Conservation (phyloP, 2,113 vertebrate species). For the Anhinga rufa region DNA sequence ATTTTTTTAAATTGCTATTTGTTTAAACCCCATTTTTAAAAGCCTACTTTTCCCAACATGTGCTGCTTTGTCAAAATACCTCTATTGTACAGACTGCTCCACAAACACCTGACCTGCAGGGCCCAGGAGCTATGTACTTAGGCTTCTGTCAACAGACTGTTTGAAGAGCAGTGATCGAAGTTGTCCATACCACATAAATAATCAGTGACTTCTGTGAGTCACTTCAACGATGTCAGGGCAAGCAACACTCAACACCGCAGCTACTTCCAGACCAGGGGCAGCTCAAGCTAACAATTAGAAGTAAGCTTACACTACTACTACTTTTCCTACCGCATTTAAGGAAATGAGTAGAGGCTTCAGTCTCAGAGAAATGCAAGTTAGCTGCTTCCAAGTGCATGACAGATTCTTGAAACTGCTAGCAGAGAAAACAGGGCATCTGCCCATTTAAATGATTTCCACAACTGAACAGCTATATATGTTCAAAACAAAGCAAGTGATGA, state of each 20-base stretch:
- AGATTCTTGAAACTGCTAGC: neutral
- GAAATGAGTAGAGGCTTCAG: slow-evolving; percentile 6
- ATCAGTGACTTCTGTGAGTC: neutral
- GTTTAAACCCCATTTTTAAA: neutral
- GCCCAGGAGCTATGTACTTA: neutral
- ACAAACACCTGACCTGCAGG: neutral
- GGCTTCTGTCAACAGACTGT: neutral
- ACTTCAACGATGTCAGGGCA: neutral
- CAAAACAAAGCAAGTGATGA: neutral
- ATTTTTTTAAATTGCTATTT: neutral
- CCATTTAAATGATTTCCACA: neutral
- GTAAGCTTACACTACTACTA: slow-evolving; percentile 22
- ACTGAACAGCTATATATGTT: neutral
- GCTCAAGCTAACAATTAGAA: slow-evolving; percentile 21
- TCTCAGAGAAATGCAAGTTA: neutral
- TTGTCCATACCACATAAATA: neutral
- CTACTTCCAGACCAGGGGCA: neutral
- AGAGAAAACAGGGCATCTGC: neutral
- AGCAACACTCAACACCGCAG: neutral
- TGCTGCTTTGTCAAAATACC: neutral
- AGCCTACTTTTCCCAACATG: neutral
- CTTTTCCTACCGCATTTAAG: neutral
- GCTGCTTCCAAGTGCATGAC: neutral
- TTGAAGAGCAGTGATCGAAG: neutral
- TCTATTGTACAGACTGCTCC: neutral